These are phyloP conservation scores for Spilosoma lubricipeda DNA, from an alignment of 2,888 invertebrate genomes.

Conservation along the genomic window DNA sequence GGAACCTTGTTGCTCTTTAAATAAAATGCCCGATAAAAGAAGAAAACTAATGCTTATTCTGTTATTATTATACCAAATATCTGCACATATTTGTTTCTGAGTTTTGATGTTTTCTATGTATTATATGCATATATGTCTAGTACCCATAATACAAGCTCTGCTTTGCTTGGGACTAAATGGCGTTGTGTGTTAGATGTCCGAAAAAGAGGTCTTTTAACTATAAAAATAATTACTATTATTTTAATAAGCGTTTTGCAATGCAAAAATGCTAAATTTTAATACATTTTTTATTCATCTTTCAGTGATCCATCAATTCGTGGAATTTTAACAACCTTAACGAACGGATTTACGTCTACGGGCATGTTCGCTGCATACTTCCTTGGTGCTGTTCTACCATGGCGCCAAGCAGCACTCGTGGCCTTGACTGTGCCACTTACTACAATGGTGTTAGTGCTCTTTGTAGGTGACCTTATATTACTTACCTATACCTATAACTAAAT, in stretches of 20 bases:
- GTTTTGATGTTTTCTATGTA: no score
- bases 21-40: no score
- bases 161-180: no score
- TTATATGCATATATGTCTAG: no score
- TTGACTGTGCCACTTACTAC: constrained; percentile 81
- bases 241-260: neutral
- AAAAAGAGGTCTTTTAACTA: neutral
- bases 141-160: no score
- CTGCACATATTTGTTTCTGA: no score
- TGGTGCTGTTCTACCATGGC: constrained; percentile 84
- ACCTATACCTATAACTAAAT: neutral
- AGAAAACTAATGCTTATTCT: no score
- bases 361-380: constrained; percentile 83
- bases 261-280: neutral
- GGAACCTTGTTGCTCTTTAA: no score
- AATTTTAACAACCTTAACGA: constrained; percentile 82
- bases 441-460: constrained; percentile 82
- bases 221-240: neutral
- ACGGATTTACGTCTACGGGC: constrained; percentile 80
- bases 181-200: no score
- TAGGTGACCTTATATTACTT: constrained; percentile 58
- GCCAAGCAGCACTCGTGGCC: constrained; percentile 82
- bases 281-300: constrained; percentile 44
- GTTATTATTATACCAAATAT: no score
- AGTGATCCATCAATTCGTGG: constrained; percentile 85